These are phyloP conservation scores for Ceratosolen fusciceps DNA, from an alignment of 1,140 invertebrate species.

Conservation along the genomic window DNA sequence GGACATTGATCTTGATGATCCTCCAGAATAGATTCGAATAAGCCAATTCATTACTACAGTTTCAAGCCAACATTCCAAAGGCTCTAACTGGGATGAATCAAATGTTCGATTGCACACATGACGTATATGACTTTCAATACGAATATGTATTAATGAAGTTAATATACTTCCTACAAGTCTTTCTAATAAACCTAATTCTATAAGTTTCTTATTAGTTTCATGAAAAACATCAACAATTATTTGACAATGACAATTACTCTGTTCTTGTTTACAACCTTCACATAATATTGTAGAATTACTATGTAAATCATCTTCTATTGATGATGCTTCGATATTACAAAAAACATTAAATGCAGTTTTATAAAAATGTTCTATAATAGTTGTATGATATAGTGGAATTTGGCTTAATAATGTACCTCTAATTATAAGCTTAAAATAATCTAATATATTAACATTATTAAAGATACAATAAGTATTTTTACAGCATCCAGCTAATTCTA, in stretches of 20 bases:
- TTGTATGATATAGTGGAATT: constrained; percentile 78
- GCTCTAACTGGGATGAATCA: constrained; percentile 82
- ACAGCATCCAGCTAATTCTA: constrained; percentile 71
- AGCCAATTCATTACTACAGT: constrained; percentile 88
- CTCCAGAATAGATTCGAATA: constrained; percentile 81
- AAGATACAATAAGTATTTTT: constrained; percentile 65
- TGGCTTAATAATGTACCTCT: constrained; percentile 80
- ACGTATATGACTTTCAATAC: constrained; percentile 85
- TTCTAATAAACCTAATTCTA: constrained; percentile 84
- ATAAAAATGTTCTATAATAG: constrained; percentile 83
- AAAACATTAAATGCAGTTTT: constrained; percentile 83
- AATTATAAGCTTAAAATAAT: constrained; percentile 77
- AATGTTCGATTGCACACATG: constrained; percentile 87
- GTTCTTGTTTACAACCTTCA: constrained; percentile 79
- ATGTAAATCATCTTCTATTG: constrained; percentile 27
- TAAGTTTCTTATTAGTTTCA: constrained; percentile 80
- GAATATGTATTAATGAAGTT: constrained; percentile 84
- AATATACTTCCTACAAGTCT: constrained; percentile 84
- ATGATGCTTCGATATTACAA: constrained; percentile 70
- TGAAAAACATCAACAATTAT: constrained; percentile 83
- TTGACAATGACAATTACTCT: constrained; percentile 82
- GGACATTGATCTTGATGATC: constrained; percentile 72
- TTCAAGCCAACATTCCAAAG: constrained; percentile 86
- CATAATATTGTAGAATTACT: constrained; percentile 71
- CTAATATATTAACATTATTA: constrained; percentile 71